These are phyloP conservation scores for Cisticola juncidis DNA, from an alignment of 2,113 vertebrate genomes.

Conservation along the genomic window DNA sequence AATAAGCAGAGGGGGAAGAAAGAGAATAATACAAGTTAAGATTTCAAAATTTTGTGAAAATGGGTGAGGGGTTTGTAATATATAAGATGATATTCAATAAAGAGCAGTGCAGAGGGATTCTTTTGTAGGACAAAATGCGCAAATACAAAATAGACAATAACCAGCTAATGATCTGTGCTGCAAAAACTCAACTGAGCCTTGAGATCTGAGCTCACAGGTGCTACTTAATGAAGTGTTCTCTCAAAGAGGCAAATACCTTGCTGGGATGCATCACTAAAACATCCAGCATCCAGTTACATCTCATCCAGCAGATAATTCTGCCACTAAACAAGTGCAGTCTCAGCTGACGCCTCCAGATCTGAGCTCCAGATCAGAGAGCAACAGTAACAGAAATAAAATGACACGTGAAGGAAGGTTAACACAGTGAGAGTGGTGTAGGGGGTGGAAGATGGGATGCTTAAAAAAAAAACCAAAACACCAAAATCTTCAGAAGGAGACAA, in stretches of 20 bases:
- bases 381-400: background rate
- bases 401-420: background rate
- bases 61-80: background rate
- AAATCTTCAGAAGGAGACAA: background rate
- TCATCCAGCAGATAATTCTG: background rate
- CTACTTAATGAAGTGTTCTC: background rate
- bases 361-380: background rate
- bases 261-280: background rate
- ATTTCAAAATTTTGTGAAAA: background rate
- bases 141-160: background rate
- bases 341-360: background rate
- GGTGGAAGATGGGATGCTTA: background rate
- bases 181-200: background rate
- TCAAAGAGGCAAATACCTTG: background rate
- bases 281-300: background rate
- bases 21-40: background rate
- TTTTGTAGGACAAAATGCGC: background rate
- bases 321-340: background rate
- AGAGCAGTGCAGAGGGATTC: background rate
- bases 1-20: background rate
- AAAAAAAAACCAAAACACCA: background rate
- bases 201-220: background rate
- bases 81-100: background rate
- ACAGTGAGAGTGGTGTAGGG: background rate
- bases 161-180: background rate